phyloP scores from a whole-genome alignment of 1,140 invertebrate species.

The Pachyrhynchus sulphureomaculatus region DNA sequence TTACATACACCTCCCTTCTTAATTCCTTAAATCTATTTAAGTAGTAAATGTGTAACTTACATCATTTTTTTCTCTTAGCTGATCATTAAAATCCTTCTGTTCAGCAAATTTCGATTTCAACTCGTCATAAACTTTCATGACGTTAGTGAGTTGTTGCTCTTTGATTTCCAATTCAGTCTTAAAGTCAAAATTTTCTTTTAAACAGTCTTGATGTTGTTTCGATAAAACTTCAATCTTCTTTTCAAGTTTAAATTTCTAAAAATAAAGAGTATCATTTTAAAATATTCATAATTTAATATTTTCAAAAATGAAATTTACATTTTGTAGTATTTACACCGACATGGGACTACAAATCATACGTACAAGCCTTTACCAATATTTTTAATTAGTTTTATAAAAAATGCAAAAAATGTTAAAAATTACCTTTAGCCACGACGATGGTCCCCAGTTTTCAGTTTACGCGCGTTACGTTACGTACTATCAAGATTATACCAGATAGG shows the following conservation, averaged over 20 bases:
- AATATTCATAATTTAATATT: no score
- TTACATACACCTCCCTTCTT: no score
- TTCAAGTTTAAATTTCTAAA: slow-evolving; percentile 30
- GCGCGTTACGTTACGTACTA: no score
- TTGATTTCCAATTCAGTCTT: slow-evolving; percentile 26
- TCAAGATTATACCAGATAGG: no score
- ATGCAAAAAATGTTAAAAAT: no score
- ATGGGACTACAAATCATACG: background rate
- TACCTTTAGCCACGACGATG: no score
- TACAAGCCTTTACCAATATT: background rate
- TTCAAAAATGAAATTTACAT: no score
- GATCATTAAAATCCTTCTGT: slow-evolving; percentile 22
- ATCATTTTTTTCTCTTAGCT: slow-evolving; percentile 25
- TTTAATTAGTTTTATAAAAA: no score
- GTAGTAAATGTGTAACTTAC: no score
- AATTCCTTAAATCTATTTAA: no score
- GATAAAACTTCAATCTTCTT: slow-evolving; percentile 15
- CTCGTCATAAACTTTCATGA: slow-evolving; percentile 19
- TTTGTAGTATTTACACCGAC: no score
- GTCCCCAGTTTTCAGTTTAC: no score
- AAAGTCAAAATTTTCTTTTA: slow-evolving; percentile 26
- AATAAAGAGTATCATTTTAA: background rate
- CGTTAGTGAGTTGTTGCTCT: slow-evolving; percentile 15
- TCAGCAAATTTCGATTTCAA: slow-evolving; percentile 15
- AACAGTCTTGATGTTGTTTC: slow-evolving; percentile 17